Conservation (phyloP, 2,797 vertebrate species). For the Phylloscopus collybita region DNA sequence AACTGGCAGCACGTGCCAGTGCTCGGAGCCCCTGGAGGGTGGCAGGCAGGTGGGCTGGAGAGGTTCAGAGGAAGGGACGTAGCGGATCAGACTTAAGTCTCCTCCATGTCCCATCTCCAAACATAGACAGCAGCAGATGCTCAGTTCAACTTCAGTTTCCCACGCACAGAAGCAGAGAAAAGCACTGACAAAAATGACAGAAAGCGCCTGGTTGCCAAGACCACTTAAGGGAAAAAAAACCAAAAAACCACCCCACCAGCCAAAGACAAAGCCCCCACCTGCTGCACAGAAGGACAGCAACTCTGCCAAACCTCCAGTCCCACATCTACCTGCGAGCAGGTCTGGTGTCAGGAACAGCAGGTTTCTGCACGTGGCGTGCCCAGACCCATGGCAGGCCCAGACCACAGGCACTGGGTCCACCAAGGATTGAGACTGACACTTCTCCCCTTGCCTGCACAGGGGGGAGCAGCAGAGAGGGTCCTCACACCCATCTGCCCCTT, state of each 20-base stretch:
- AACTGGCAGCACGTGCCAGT: not conserved
- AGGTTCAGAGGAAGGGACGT: not conserved
- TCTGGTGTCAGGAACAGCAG: not conserved
- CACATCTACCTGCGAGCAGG: not conserved
- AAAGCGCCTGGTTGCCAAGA: constrained; percentile 46
- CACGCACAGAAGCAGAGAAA: constrained; percentile 35
- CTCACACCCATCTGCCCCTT: not conserved
- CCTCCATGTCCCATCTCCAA: constrained; percentile 27
- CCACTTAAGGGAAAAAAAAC: not conserved
- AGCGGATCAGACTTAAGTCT: not conserved
- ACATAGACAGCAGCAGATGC: constrained; percentile 62
- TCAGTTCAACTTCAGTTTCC: constrained; percentile 37
- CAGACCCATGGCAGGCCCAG: rapidly evolving
- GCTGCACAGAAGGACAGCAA: not conserved
- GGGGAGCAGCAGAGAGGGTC: not conserved
- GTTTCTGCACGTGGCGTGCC: not conserved
- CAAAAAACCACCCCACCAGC: not conserved
- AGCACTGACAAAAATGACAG: constrained; percentile 35
- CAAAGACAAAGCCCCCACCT: not conserved
- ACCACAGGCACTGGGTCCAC: not conserved
- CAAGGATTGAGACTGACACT: not conserved
- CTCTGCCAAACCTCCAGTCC: not conserved
- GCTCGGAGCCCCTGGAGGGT: not conserved
- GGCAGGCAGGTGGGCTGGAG: not conserved
- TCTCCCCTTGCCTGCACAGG: rapidly evolving